Conservation (phyloP, 2,888 invertebrate species). For the Agrilus biguttatus region DNA sequence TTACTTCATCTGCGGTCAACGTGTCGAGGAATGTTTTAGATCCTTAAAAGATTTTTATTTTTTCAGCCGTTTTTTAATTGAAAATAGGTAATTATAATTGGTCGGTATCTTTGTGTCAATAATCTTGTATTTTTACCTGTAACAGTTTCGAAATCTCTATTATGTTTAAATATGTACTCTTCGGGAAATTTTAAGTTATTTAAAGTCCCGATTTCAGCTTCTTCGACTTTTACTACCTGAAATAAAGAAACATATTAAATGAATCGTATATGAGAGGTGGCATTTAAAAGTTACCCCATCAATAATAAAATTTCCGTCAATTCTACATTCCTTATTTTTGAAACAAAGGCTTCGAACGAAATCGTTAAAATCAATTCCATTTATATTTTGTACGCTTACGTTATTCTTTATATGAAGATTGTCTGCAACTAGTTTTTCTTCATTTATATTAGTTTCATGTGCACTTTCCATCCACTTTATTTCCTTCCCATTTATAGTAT, state of each 20-base stretch:
- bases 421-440: constrained; percentile 7
- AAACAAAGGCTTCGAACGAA: constrained; percentile 32
- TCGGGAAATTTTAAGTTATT: constrained; percentile 38
- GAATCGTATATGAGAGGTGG: neutral
- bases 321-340: constrained; percentile 25
- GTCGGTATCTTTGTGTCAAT: neutral
- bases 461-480: constrained; percentile 8
- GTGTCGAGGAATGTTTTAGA: constrained; percentile 33
- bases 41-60: constrained; percentile 21
- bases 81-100: no score
- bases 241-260: constrained; percentile 8
- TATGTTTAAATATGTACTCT: constrained; percentile 32
- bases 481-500: constrained; percentile 10
- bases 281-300: constrained; percentile 31
- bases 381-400: constrained; percentile 28
- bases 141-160: constrained; percentile 23
- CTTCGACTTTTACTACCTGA: constrained; percentile 29
- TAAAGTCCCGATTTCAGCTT: constrained; percentile 25
- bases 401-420: constrained; percentile 19
- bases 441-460: neutral
- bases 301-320: constrained; percentile 29
- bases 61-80: neutral
- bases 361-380: constrained; percentile 32
- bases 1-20: constrained; percentile 26
- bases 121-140: constrained; percentile 18